phyloP scores from a whole-genome alignment of 2,888 invertebrate species.

The Brachypterus glaber region DNA sequence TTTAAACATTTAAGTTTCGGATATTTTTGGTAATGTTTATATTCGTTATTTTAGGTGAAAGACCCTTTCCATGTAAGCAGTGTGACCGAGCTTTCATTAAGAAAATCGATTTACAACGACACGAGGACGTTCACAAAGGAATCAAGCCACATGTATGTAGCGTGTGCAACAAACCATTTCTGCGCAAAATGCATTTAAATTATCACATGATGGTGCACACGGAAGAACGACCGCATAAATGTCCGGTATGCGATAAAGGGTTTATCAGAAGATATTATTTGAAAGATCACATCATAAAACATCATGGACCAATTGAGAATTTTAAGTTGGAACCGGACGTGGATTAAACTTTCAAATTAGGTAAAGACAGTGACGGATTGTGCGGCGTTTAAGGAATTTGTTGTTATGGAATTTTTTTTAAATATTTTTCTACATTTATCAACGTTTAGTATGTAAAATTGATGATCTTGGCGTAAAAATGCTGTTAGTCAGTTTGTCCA shows the following conservation, averaged over 20 bases:
- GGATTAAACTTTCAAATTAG: slow-evolving; percentile 1
- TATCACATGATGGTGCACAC: slow-evolving; percentile 32
- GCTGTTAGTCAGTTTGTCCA: too few species aligned
- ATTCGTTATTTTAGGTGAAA: slow-evolving; percentile 23
- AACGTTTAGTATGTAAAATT: too few species aligned
- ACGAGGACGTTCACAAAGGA: slow-evolving; percentile 30
- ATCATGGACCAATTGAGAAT: slow-evolving; percentile 19
- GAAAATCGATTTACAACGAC: slow-evolving; percentile 31
- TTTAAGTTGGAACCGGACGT: background rate
- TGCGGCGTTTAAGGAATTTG: too few species aligned
- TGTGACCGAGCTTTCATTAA: slow-evolving; percentile 31
- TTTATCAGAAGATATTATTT: slow-evolving; percentile 31
- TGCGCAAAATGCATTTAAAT: slow-evolving; percentile 28
- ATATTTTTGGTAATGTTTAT: background rate
- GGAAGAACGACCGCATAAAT: slow-evolving; percentile 30
- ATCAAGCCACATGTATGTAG: slow-evolving; percentile 27
- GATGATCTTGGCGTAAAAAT: too few species aligned
- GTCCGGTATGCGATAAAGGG: slow-evolving; percentile 30
- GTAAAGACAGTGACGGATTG: too few species aligned
- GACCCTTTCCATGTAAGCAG: slow-evolving; percentile 28
- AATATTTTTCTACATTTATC: too few species aligned
- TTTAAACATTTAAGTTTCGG: background rate
- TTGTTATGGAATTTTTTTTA: too few species aligned
- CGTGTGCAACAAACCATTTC: slow-evolving; percentile 29
- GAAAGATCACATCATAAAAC: slow-evolving; percentile 28